Evolutionary conservation across 2,888 invertebrate genomes (phyloP), one percentile per base, ranked within the genome.

Genomic region (Biston stratarius): DNA sequence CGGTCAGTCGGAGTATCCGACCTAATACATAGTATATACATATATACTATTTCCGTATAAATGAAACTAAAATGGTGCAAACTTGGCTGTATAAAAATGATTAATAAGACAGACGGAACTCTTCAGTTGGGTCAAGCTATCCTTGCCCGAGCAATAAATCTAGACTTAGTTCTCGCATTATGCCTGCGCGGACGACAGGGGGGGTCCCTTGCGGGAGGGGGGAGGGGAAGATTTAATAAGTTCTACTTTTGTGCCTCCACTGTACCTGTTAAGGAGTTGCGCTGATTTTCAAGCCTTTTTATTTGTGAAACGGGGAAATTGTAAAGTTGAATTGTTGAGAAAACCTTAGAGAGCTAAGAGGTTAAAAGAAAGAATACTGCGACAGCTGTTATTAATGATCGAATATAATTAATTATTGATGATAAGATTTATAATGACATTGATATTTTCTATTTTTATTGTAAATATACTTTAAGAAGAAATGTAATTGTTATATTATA

Each of bases 131-230:
- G 62, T 59, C 55, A 63, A 59, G n/a, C 63, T 60, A 45, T 64
- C 7, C 56, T 34, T 38, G 63, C 51, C 59, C 40, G 8, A 56
- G 63, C 67, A 68, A 68, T 68, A 68, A 68, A 68, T 64, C 56
- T 68, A 64, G 67, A 63, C 67, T 68, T 67, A 67, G 67, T 68
- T 63, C 60, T 45, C 60, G 63, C 67, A 63, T 63, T 63, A 63
- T 63, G 59, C 67, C 59, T 34, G 66, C 36, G 55, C 38, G 34
- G 52, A 53, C 44, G 47, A 14, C 40, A n/a, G 59, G 14, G 51
- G 45, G 24, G 40, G 57, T 5, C 14, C 7, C 5, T 33, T 0
- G 34, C n/a, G 15, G 8, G 34, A 56, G 14, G 40, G 45, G 14
- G 56, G n/a, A 47, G 11, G 34, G 40, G 44, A 38, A 45, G 52